Evolutionary conservation across 2,888 invertebrate genomes (phyloP), one percentile per base, ranked within the genome.

Genomic region (Cerastis rubricosa): DNA sequence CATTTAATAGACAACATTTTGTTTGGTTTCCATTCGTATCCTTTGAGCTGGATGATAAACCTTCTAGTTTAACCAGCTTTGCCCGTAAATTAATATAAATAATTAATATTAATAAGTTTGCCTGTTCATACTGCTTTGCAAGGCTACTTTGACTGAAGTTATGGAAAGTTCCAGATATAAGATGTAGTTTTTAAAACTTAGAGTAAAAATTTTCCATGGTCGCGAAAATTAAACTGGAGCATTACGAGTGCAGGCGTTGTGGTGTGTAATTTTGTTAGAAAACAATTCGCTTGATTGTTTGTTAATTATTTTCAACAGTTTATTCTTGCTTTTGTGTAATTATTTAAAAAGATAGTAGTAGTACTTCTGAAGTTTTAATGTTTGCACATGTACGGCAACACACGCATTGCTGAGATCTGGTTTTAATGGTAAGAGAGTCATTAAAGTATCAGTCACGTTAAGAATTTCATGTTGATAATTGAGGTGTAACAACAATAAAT

Each of bases 131-230:
- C 47, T 25, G 22, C 77, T 22, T 67, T 70, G 49, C 43, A 45
- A 25, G 29, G 25, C 57, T 25, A 59, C 25, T 81, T 73, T 66
- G 19, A 69, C 25, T 8, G 45, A 66, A 76, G 65, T 76, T 61
- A 61, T 63, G 35, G n/a, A 57, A 70, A 61, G 59, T 82, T 82
- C 5, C 12, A 57, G 70, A 63, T 70, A 76, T 54, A 68, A 43
- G 47, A 22, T 64, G 54, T 64, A 68, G 22, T 51, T 79, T 81
- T 45, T 29, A 35, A 76, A 69, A 75, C n/a, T 81, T 69, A 0
- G 22, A 45, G 35, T 9, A n/a, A 64, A n/a, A 25, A 9, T 22
- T 49, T 61, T 59, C 17, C 35, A 8, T 51, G 25, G 29, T 65
- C 49, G 29, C 8, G 22, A 17, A 61, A 68, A 49, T 49, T 63